phyloP scores from a whole-genome alignment of 2,797 vertebrate species.

The Myripristis murdjan region DNA sequence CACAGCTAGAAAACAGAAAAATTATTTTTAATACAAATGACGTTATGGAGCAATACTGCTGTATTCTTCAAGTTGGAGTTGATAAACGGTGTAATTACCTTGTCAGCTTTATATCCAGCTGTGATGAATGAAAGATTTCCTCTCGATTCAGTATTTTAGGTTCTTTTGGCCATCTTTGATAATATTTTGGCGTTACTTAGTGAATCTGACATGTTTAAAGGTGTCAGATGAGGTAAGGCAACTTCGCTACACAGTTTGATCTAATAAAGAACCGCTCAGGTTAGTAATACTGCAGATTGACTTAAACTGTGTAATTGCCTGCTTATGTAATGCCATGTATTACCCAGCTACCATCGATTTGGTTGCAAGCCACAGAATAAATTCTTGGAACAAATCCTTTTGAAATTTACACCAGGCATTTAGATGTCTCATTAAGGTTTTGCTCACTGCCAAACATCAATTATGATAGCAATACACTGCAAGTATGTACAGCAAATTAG shows the following conservation, averaged over 20 bases:
- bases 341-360: constrained; percentile 21
- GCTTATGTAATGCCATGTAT: neutral
- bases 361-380: constrained; percentile 58
- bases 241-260: constrained; percentile 32
- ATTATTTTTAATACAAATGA: neutral
- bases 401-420: constrained; percentile 48
- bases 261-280: too few relatives aligned
- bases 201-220: constrained; percentile 43
- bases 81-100: constrained; percentile 41
- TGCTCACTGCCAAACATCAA: constrained; percentile 48
- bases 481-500: constrained; percentile 37
- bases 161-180: constrained; percentile 21
- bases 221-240: constrained; percentile 51
- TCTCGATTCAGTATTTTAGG: constrained; percentile 35
- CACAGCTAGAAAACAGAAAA: constrained; percentile 7
- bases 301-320: neutral
- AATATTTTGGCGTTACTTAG: constrained; percentile 34
- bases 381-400: constrained; percentile 61
- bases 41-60: constrained; percentile 10
- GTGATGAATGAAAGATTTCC: constrained; percentile 49
- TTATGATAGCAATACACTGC: constrained; percentile 7
- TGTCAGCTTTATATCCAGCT: constrained; percentile 31
- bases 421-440: constrained; percentile 64
- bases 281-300: neutral
- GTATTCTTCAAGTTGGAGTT: constrained; percentile 3